Evolutionary conservation across 1,140 invertebrate species (phyloP), one percentile per base, ranked within the genome.

Genomic region (Hyphantria cunea): DNA sequence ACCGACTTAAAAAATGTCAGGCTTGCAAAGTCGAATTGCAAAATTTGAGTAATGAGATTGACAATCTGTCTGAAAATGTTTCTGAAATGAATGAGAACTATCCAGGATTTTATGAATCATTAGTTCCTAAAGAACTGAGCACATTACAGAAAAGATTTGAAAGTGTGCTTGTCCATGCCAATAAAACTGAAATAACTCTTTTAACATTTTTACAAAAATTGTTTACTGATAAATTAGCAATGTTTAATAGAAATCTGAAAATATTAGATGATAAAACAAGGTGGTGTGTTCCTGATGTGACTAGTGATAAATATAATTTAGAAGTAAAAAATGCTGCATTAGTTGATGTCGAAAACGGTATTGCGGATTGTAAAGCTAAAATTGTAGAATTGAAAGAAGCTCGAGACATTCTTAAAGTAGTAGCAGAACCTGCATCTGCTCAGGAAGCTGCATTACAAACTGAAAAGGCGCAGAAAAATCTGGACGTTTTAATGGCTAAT

Each of bases 211-310:
- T 99, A 32, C 96, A 97, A 72, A 98, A 98, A 87, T 93, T 96
- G 66, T 96, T 97, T 79, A 94, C 94, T 47, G 97, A 98, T 62
- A 97, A 97, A 75, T 94, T 97, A 47, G 93, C 93, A 47, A 95
- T 95, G 78, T 92, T 97, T 14, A 95, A 96, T 74, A 93, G 96
- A 68, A 94, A 96, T 82, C 92, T 98, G 3, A 92, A 92, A 44
- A 94, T 95, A 0, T 94, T 95, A 49, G 95, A 95, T 66, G 98
- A 99, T 78, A 99, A 99, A 86, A 94, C 98, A 0, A 91, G 93
- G n/a, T 99, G 97, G 97, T 98, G 97, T 86, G 93, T 95, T 66
- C 96, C 96, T 0, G 97, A 98, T 82, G 93, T 95, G 6, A 94
- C 94, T 31, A 97, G 95, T 76, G 97, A 99, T 80, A 94, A 95